Base-by-base conservation (phyloP, 1,140 invertebrate genomes). In the Popillia japonica region DNA sequence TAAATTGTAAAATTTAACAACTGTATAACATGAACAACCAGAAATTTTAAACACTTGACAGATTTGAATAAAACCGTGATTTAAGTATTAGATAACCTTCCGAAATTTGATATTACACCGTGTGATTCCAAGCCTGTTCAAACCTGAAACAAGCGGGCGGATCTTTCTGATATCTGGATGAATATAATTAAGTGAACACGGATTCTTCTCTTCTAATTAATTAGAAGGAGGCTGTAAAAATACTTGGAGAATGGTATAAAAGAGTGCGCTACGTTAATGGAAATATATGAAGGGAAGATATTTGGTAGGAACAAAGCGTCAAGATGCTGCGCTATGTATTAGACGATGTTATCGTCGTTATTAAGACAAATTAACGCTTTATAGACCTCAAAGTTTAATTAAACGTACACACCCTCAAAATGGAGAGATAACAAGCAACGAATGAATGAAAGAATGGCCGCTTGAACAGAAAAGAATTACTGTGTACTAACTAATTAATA, bases 361-460 rank as follows among this genome's bases (percentile, higher is more conserved):
- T 68, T 68, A 68, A 68, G 61, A 68, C 61, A 68, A 68, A 68
- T 68, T 68, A 68, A 68, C 27, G 61, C 61, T 68, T 68, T 34
- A 68, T 68, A 22, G 11, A 34, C 61, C 61, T 27, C 20, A 34
- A 68, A 68, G 20, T 68, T 34, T 68, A 68, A 68, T 68, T 68
- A 34, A 68, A 14, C 11, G 20, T 68, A 68, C 61, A 34, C 48
- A 17, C 48, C 48, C 61, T 68, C 6, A 6, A 14, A n/a, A 68
- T 9, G 22, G 22, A 27, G 11, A 27, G 22, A 27, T 22, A 27
- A 68, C 11, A 68, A 14, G 61, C 7, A 68, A 14, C 9, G 22
- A 68, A 17, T 27, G 48, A 68, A 2, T 27, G 22, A 34, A 68
- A 7, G 10, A 48, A 48, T 48, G n/a, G 44, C 44, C 44, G 27